Percentiles rank a stretch among this genome's conserved stretches.
phyloP scores from a whole-genome alignment of 1,140 invertebrate genomes.

The Drosophila kohkoa region DNA sequence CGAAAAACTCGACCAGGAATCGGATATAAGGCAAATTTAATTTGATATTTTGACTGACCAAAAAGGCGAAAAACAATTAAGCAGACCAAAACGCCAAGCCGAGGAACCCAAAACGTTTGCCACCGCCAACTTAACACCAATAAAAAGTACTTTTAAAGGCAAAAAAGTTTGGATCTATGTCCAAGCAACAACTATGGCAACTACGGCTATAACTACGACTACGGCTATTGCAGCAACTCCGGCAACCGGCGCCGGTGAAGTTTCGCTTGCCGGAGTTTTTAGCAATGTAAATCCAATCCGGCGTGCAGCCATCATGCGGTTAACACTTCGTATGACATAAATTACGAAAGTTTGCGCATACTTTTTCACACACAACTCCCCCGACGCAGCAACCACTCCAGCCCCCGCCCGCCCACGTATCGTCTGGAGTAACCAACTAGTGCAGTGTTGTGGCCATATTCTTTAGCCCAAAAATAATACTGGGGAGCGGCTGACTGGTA shows the following conservation, averaged over 20 bases:
- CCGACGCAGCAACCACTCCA: not conserved
- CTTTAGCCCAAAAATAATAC: slow-evolving; percentile 65
- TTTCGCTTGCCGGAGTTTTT: slow-evolving; percentile 69
- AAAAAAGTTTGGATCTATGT: slow-evolving; percentile 52
- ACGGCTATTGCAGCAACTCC: not conserved
- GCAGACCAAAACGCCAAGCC: slow-evolving; percentile 9
- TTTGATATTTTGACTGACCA: slow-evolving; percentile 66
- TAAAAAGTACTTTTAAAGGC: slow-evolving; percentile 62
- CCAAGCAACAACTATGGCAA: slow-evolving; percentile 10
- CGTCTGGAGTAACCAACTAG: no score
- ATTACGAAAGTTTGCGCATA: slow-evolving; percentile 82
- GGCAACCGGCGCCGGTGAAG: slow-evolving; percentile 56
- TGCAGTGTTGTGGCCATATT: slow-evolving; percentile 73
- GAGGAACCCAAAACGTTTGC: slow-evolving; percentile 36
- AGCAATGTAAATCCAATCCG: slow-evolving; percentile 82
- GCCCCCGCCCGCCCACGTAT: slow-evolving; percentile 3
- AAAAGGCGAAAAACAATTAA: slow-evolving; percentile 77
- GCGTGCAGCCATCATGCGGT: slow-evolving; percentile 82
- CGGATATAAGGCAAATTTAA: slow-evolving; percentile 46
- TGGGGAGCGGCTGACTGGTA: slow-evolving; percentile 52
- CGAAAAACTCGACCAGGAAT: slow-evolving; percentile 46
- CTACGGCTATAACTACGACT: no score
- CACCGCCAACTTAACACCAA: slow-evolving; percentile 61
- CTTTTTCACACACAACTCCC: slow-evolving; percentile 73
- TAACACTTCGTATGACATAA: slow-evolving; percentile 83